Conservation (phyloP, 2,113 vertebrate genomes). For the Alouatta palliata region DNA sequence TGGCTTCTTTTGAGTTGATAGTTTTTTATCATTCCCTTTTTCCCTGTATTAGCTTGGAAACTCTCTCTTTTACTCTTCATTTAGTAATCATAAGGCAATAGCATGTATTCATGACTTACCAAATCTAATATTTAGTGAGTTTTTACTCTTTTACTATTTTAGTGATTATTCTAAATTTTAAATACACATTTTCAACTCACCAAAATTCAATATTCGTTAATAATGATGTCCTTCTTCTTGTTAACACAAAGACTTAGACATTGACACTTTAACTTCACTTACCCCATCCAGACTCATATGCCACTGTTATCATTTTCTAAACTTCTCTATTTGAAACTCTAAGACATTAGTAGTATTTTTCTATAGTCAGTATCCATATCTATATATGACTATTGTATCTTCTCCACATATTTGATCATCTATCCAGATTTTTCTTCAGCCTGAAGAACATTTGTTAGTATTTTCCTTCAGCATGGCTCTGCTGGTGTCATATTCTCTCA, state of each 20-base stretch:
- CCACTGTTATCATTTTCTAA: background rate
- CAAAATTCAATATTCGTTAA: background rate
- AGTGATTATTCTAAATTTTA: background rate
- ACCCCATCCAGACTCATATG: background rate
- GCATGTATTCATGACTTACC: background rate
- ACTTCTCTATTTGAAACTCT: background rate
- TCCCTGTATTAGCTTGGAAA: background rate
- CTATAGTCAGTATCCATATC: background rate
- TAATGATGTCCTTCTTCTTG: background rate
- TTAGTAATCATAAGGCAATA: background rate
- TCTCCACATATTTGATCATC: background rate
- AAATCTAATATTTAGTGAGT: background rate
- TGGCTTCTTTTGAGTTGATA: background rate
- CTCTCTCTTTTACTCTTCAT: background rate
- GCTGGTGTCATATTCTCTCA: background rate
- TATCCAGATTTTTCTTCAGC: background rate
- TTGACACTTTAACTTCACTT: background rate
- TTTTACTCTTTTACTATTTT: background rate
- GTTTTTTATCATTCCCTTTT: background rate
- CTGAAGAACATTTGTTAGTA: background rate
- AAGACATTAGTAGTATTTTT: background rate
- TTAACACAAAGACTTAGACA: background rate
- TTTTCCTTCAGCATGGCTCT: background rate
- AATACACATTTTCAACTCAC: background rate
- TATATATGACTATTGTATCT: accelerated